Base-by-base conservation (phyloP, 2,797 vertebrate species). In the Chelonia mydas region DNA sequence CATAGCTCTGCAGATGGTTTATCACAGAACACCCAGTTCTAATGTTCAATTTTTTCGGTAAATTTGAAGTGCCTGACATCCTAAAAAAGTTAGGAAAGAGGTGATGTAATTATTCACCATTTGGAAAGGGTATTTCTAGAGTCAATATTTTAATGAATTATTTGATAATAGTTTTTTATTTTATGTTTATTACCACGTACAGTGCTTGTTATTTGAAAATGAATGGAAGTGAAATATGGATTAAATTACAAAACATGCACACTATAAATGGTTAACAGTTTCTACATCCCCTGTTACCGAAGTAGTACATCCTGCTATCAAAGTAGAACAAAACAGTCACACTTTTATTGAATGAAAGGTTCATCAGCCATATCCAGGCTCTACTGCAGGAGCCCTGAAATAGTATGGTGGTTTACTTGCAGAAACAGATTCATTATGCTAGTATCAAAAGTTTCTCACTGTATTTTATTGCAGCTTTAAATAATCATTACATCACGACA, bases 251-350 rank as follows among this genome's bases (percentile, higher is more conserved):
- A 17, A 78, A 87, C 85, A 28, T 47, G 45, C 25, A 49, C 27
- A 49, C 12, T 47, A 3, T 86, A 92, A 51, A 74, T 7, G 54
- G 77, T 84, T 92, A 86, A 74, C 49, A 59, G 94, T 68, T 96
- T 89, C 94, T 94, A 21, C 57, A 95, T 92, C 9, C 50, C 77
- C 81, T 92, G 93, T 95, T 84, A 96, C 93, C 50, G 33, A 53
- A 51, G 49, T 51, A 53, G 51, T 92, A 81, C 47, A 87, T 23
- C 59, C 81, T 81, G 47, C 80, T 87, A 86, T 61, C 78, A 88
- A 90, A 95, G 87, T 93, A 96, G 91, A 92, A 90, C 65, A 61
- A 55, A 84, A 87, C 41, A 93, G 92, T 92, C 95, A 86, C 2
- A 37, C 37, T 91, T 96, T 96, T 93, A 96, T 89, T 68, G 83